Conservation (phyloP, 2,797 vertebrate genomes). For the Pseudomugil gertrudae region DNA sequence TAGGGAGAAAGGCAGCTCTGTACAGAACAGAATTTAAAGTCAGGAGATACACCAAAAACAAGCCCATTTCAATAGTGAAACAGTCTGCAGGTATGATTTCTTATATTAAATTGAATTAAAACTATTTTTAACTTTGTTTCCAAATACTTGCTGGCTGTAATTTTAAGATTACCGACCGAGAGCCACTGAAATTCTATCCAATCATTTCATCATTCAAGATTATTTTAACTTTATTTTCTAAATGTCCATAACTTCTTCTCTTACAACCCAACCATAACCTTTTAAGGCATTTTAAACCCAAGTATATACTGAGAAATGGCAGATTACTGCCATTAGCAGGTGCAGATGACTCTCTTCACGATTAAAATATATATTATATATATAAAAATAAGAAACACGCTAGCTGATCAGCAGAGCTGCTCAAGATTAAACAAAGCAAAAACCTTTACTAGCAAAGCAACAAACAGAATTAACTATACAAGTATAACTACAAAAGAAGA, state of each 20-base stretch:
- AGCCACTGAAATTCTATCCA: background rate
- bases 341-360: background rate
- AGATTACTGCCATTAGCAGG: background rate
- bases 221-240: background rate
- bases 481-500: background rate
- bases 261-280: conserved; percentile 24
- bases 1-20: conserved; percentile 8
- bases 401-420: background rate
- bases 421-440: background rate
- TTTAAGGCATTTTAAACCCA: background rate
- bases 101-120: background rate
- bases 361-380: no score
- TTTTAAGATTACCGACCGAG: background rate
- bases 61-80: background rate
- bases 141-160: background rate
- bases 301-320: background rate
- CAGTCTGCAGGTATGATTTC: background rate
- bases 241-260: background rate
- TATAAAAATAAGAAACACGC: no score
- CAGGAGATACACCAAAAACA: background rate
- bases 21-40: conserved; percentile 3
- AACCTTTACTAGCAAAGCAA: background rate
- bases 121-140: background rate
- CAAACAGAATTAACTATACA: background rate
- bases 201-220: background rate